Conservation (phyloP, 1,140 invertebrate genomes). For the Asobara japonica region DNA sequence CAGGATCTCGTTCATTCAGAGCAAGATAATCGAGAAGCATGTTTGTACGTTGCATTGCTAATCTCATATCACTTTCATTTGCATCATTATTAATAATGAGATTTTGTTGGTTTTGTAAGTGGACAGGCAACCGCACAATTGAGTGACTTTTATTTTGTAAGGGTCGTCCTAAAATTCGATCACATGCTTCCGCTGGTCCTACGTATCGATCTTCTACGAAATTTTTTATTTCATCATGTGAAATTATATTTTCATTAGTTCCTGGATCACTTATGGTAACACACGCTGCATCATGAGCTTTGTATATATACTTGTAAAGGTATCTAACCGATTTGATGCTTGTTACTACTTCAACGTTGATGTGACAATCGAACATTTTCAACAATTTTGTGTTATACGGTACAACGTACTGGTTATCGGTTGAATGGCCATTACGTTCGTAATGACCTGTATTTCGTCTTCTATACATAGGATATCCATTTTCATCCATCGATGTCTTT, state of each 20-base stretch:
- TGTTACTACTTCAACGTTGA: neutral
- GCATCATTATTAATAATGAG: neutral
- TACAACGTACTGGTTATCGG: slow-evolving; percentile 15
- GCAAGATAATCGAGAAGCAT: slow-evolving; percentile 18
- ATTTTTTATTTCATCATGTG: slow-evolving; percentile 6
- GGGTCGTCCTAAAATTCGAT: neutral
- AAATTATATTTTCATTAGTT: neutral
- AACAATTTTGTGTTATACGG: slow-evolving; percentile 19
- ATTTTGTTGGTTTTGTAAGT: slow-evolving; percentile 29
- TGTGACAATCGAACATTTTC: too few species aligned
- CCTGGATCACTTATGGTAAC: neutral
- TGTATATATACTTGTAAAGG: slow-evolving; percentile 2
- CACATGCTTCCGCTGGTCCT: neutral
- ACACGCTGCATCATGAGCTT: neutral
- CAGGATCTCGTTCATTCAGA: slow-evolving; percentile 18
- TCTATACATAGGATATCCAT: slow-evolving; percentile 2
- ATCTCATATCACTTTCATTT: slow-evolving; percentile 17
- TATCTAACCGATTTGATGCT: neutral
- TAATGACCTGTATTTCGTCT: neutral
- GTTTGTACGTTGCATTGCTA: slow-evolving; percentile 10
- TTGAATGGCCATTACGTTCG: neutral
- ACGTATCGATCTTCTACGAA: neutral
- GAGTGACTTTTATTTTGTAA: slow-evolving; percentile 11
- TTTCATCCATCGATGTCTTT: neutral
- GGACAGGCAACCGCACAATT: slow-evolving; percentile 26